Evolutionary conservation across 2,888 invertebrate species (phyloP).

Genomic region (Synanthedon myopaeformis): DNA sequence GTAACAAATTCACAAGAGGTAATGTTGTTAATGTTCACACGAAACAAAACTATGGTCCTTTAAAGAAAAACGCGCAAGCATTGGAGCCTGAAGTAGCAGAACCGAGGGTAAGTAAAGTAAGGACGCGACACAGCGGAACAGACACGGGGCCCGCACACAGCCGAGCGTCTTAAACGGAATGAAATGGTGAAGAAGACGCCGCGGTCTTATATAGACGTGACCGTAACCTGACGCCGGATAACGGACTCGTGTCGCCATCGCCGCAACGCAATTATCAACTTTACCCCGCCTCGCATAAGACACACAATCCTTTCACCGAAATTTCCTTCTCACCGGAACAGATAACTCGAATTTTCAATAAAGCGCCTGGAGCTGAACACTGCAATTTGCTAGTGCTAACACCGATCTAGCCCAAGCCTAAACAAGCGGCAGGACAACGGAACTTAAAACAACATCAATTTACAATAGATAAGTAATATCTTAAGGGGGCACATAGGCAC

Average conservation of each 20-base stretch:
- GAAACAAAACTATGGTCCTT: constrained; percentile 51
- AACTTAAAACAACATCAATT: constrained; percentile 36
- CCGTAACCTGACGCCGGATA: constrained; percentile 70
- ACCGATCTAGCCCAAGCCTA: constrained; percentile 24
- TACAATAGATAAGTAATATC: no score
- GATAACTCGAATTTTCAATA: constrained; percentile 67
- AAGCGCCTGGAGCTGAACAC: constrained; percentile 57
- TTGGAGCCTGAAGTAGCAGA: constrained; percentile 39
- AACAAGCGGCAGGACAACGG: constrained; percentile 46
- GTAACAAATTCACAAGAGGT: constrained; percentile 35
- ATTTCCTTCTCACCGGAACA: constrained; percentile 45
- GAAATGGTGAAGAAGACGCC: constrained; percentile 69
- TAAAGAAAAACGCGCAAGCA: constrained; percentile 39
- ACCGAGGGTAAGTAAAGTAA: constrained; percentile 24
- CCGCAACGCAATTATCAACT: constrained; percentile 34
- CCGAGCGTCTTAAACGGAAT: constrained; percentile 64
- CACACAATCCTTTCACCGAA: constrained; percentile 22
- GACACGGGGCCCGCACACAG: constrained; percentile 32
- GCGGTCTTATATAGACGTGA: constrained; percentile 68
- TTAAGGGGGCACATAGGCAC: no score
- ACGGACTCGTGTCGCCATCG: constrained; percentile 47
- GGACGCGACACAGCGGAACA: constrained; percentile 26
- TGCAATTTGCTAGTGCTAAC: constrained; percentile 54
- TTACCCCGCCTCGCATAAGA: constrained; percentile 31
- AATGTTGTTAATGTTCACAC: constrained; percentile 49